Conservation (phyloP, 2,113 vertebrate species). For the Choloepus hoffmanni region DNA sequence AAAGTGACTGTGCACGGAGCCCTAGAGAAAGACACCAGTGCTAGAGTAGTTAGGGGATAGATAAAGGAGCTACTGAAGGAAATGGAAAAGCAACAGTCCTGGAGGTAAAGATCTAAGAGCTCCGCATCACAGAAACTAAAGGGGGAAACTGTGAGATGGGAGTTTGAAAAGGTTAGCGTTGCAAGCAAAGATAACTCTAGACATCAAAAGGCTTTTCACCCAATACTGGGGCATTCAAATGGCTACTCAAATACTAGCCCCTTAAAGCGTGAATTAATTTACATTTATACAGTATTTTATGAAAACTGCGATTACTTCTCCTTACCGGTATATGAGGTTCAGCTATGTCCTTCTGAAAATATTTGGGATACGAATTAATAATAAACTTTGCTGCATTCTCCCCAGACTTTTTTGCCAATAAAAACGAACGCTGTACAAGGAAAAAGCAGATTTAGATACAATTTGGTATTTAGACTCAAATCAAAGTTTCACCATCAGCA, state of each 20-base stretch:
- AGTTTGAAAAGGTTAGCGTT: neutral
- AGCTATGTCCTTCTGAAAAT: conserved; percentile 94
- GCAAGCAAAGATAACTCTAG: neutral
- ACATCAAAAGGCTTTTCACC: neutral
- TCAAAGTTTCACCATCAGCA: neutral
- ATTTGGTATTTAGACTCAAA: neutral
- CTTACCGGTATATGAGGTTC: conserved; percentile 95
- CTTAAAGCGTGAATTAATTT: neutral
- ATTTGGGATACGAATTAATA: conserved; percentile 90
- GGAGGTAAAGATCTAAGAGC: neutral
- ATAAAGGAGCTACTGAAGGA: neutral
- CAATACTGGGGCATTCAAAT: neutral
- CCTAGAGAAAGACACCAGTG: neutral
- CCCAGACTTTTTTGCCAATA: conserved; percentile 93
- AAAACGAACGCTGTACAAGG: conserved; percentile 88
- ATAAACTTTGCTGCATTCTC: conserved; percentile 93
- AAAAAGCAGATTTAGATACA: conserved; percentile 30
- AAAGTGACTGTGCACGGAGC: neutral
- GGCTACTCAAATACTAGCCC: neutral
- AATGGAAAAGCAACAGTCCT: neutral
- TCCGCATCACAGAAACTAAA: neutral
- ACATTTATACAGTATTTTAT: neutral
- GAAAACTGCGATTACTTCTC: neutral
- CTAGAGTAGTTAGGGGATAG: neutral
- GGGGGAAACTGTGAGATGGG: neutral